Conservation (phyloP, 2,113 vertebrate genomes). For the Hypanus sabinus region DNA sequence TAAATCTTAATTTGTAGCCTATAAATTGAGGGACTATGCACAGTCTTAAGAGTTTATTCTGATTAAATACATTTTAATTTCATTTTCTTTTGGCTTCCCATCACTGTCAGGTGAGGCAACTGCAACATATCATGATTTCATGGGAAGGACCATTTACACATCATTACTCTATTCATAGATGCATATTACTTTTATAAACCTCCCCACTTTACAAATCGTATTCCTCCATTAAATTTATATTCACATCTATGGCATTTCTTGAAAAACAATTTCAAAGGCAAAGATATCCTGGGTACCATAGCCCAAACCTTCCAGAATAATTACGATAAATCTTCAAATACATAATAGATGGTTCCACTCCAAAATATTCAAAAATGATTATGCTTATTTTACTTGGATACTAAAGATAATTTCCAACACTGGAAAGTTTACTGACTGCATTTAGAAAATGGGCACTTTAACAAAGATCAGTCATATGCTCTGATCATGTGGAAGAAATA, state of each 20-base stretch:
- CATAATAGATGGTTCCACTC: not conserved
- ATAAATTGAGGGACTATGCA: too few relatives aligned
- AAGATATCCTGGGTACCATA: not conserved
- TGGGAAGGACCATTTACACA: not conserved
- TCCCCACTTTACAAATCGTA: not conserved
- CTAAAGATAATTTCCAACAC: not conserved
- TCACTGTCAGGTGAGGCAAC: not conserved
- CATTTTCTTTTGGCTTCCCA: not conserved
- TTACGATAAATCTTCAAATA: not conserved
- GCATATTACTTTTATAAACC: not conserved
- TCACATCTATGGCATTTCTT: not conserved
- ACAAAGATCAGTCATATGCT: not conserved
- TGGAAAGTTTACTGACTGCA: not conserved
- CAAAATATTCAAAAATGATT: not conserved
- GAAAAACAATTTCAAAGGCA: not conserved
- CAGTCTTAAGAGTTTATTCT: not conserved
- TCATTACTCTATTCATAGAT: not conserved
- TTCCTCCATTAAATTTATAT: not conserved
- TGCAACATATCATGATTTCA: not conserved
- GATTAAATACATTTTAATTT: not conserved
- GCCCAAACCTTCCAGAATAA: not conserved
- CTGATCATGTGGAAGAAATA: not conserved
- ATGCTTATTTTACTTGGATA: not conserved
- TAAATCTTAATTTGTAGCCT: not conserved
- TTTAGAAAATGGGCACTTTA: not conserved